Percentiles rank a stretch among this genome's conserved stretches.
These are phyloP conservation scores for Thyatira batis DNA, from an alignment of 2,888 invertebrate genomes.

Conservation along the genomic window DNA sequence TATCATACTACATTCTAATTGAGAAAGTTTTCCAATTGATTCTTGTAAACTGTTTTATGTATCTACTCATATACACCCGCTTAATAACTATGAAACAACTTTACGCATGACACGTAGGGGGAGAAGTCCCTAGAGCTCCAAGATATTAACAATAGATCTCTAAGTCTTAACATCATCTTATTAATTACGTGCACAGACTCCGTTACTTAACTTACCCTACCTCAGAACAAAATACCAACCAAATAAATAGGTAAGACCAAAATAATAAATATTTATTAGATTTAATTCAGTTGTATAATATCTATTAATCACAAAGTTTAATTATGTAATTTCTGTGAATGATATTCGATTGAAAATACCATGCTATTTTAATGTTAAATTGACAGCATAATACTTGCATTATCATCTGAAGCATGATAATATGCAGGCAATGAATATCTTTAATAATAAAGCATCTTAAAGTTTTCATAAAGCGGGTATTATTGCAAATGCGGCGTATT, in stretches of 20 bases:
- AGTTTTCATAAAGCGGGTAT: slow-evolving; percentile 31
- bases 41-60: slow-evolving; percentile 4
- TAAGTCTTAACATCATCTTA: slow-evolving; percentile 34
- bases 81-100: slow-evolving; percentile 8
- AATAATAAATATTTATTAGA: not conserved
- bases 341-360: no score
- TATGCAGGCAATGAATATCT: slow-evolving; percentile 16
- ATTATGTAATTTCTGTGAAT: no score
- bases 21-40: slow-evolving; percentile 28
- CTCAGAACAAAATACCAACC: not conserved
- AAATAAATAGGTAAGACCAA: not conserved
- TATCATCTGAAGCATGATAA: no score
- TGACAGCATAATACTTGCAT: no score
- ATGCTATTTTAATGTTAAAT: no score
- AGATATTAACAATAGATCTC: slow-evolving; percentile 42
- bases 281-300: no score
- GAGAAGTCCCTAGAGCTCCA: slow-evolving; percentile 26
- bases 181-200: slow-evolving; percentile 53
- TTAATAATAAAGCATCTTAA: slow-evolving; percentile 21
- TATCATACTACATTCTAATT: slow-evolving; percentile 26
- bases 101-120: slow-evolving; percentile 19
- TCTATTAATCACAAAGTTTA: no score
- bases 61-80: slow-evolving; percentile 2
- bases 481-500: slow-evolving; percentile 26
- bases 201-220: slow-evolving; percentile 7